Evolutionary conservation across 1,140 invertebrate genomes (phyloP), one percentile per base, ranked within the genome.

Genomic region (Meloidogyne hapla): DNA sequence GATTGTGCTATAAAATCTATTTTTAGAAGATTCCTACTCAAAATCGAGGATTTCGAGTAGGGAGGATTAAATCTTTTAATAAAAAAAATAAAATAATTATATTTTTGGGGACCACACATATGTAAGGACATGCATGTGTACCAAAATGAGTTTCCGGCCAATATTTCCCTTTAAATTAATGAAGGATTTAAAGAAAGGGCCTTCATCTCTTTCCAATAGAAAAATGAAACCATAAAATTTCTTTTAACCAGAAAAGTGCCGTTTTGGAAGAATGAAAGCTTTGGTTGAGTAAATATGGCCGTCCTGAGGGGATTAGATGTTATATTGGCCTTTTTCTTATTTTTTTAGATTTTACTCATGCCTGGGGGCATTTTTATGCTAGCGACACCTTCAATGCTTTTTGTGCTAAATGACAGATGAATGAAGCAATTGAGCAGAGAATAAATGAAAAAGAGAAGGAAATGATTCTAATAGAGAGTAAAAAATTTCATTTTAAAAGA

Each of bases 361-460:
- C 42, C 13, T 45, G 13, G 8, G 6, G 8, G 18, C n/a, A n/a
- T 56, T 56, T 56, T 45, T 45, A 45, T 33, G 48, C n/a, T 56
- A 56, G 8, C 48, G 48, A n/a, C 48, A 56, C 45, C 15, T 56
- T n/a, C 12, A 56, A 13, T n/a, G 4, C 18, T n/a, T 56, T 56
- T 56, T 56, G n/a, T n/a, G 18, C 48, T 21, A 15, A 56, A n/a
- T 56, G n/a, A 56, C 48, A n/a, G n/a, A 56, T 56, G n/a, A 56
- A 56, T 56, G n/a, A 56, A 56, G 48, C 48, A 56, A 56, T 56
- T 56, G 48, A 56, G 48, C 48, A 56, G 48, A 56, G n/a, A 56
- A 56, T 1, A 33, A 6, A 8, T 18, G 15, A 48, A 48, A 48
- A 48, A n/a, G 18, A n/a, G n/a, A n/a, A n/a, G 48, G 48, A 56